Conservation (phyloP, 2,888 invertebrate genomes). For the Mesodorylaimus sp. region DNA sequence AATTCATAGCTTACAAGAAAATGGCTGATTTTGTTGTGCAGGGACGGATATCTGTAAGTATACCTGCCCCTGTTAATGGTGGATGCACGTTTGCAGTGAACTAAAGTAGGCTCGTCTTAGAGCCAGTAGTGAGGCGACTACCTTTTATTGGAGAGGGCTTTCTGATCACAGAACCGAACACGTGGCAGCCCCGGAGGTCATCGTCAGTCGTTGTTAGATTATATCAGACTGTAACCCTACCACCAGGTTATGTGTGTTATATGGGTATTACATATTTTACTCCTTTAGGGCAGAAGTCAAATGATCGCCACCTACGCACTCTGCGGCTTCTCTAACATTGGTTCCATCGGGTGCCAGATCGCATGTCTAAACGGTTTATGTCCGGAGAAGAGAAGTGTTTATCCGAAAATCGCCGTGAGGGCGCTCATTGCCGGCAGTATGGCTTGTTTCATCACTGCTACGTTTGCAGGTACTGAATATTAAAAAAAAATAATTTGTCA, state of each 20-base stretch:
- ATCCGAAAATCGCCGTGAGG: constrained; percentile 30
- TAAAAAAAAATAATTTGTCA: too few relatives aligned
- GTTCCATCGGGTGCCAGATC: constrained; percentile 35
- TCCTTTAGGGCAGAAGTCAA: constrained; percentile 18
- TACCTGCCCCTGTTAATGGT: constrained; percentile 5
- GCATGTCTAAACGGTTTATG: constrained; percentile 25
- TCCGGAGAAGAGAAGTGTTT: constrained; percentile 20
- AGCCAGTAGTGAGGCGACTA: too few relatives aligned
- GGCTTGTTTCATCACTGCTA: constrained; percentile 34
- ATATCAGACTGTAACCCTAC: too few relatives aligned
- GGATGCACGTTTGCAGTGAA: neutral
- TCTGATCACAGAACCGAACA: too few relatives aligned
- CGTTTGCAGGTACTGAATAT: constrained; percentile 28
- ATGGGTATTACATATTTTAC: too few relatives aligned
- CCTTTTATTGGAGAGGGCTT: too few relatives aligned
- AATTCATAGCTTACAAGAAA: constrained; percentile 28
- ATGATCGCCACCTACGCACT: constrained; percentile 33
- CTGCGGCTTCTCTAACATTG: constrained; percentile 37
- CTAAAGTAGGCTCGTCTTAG: too few relatives aligned
- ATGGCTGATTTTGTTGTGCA: neutral
- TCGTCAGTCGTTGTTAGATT: too few relatives aligned
- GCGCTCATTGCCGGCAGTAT: constrained; percentile 32
- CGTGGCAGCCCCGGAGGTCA: too few relatives aligned
- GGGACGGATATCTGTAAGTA: constrained; percentile 16
- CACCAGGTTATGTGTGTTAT: too few relatives aligned